Evolutionary conservation across 2,888 invertebrate genomes (phyloP), one percentile per base, ranked within the genome.

Genomic region (Encarsia formosa): DNA sequence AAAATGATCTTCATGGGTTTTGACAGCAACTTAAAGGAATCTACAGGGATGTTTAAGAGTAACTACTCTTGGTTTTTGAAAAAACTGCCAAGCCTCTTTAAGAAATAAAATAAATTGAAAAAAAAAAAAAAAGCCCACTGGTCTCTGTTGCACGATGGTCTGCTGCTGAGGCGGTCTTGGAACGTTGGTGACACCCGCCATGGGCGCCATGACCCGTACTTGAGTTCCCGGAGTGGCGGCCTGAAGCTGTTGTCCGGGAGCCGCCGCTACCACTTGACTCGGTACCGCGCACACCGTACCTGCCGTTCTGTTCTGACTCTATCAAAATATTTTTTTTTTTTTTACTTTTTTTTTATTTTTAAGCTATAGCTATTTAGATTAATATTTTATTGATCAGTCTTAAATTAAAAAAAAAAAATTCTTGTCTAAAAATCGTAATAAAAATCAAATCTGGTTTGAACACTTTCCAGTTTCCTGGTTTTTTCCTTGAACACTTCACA

Each of bases 151-250:
- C 37, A 78, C 78, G 45, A 79, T 72, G 16, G 78, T 70, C 64
- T 79, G 77, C n/a, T n/a, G n/a, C n/a, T n/a, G n/a, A 22, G 77
- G 73, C 24, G 81, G 78, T 55, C 80, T 72, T 31, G 78, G 77
- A 18, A 78, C 74, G 18, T 76, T 66, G 48, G 73, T 65, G 56
- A 70, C 67, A 51, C 74, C 68, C 56, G 75, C 69, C 55, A 69
- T 59, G 15, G 79, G 78, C 54, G 81, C 75, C 67, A 84, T 81
- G 66, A 85, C 79, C 62, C 85, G 77, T 59, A 85, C 82, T 71
- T 83, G 84, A 41, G 81, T 78, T 39, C 70, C 65, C 47, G 66
- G 64, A 35, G 67, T 51, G 5, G 58, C 64, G 52, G 62, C 58
- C 22, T 55, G 31, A 19, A 13, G 5, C n/a, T 15, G n/a, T n/a